Base-by-base conservation (phyloP, 2,113 vertebrate species). In the Ptyas mucosa region DNA sequence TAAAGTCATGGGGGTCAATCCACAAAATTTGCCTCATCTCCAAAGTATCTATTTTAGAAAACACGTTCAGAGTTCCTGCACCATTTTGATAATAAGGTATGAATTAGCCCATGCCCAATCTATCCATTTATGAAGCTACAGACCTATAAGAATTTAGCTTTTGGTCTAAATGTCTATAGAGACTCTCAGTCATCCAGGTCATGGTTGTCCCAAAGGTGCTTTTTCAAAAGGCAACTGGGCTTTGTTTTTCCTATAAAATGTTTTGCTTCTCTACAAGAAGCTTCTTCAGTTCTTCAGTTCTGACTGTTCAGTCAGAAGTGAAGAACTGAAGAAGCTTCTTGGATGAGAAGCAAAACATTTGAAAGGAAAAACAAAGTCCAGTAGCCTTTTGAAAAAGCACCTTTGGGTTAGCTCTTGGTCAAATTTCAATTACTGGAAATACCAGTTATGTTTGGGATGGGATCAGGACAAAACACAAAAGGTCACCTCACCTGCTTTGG, bases 401-500 rank as follows among this genome's bases (percentile, higher is more conserved):
- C 64, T n/a, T 69, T 69, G 61, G 11, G 1, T n/a, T 69, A 87
- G 85, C 49, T 18, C 51, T n/a, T n/a, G 54, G n/a, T 88, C 58
- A 92, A 24, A 26, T 53, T 20, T 88, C 49, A 69, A 54, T 57
- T 57, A 85, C 53, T 39, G 29, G 29, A 90, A 53, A 90, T n/a
- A 61, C 5, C 34, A 87, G 26, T n/a, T 87, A 87, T n/a, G 49
- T n/a, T 26, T 87, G 26, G 49, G 10, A 52, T 52, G 43, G 46
- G 29, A 53, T 52, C 49, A 87, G 11, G 14, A 51, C 86, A 87
- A 87, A 90, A 85, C 53, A 49, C 29, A 75, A 20, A 52, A 95
- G 85, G 54, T 61, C 61, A 20, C 92, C 97, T 97, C 98, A 98
- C 97, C 98, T 98, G 98, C 96, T 96, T 97, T 91, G 85, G 91